Evolutionary conservation across 1,140 invertebrate species (phyloP).

Genomic region (Trichoplusia ni): DNA sequence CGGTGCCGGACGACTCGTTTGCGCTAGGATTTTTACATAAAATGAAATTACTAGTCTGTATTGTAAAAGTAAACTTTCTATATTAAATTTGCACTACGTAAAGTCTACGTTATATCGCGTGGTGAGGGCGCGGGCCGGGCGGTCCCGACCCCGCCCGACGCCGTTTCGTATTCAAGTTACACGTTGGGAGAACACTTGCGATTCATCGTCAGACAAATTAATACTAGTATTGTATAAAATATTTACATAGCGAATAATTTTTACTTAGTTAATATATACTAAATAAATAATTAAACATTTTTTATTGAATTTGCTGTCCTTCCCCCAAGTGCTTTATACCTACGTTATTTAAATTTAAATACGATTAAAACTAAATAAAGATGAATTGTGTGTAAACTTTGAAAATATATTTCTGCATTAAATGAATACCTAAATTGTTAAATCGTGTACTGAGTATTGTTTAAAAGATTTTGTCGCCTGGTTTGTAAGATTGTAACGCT

Average conservation of each 20-base stretch:
- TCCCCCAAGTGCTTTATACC: constrained; percentile 83
- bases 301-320: constrained; percentile 83
- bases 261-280: constrained; percentile 80
- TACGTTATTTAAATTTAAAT: constrained; percentile 81
- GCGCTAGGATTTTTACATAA: constrained; percentile 80
- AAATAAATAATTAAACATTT: constrained; percentile 80
- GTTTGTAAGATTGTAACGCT: constrained; percentile 39
- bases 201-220: constrained; percentile 78
- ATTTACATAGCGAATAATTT: constrained; percentile 81
- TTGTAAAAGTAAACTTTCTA: constrained; percentile 79
- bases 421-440: constrained; percentile 73
- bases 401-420: constrained; percentile 75
- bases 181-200: constrained; percentile 74
- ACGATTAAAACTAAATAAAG: constrained; percentile 77
- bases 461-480: constrained; percentile 70
- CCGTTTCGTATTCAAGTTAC: constrained; percentile 71
- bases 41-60: constrained; percentile 80
- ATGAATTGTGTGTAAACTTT: constrained; percentile 78
- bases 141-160: constrained; percentile 34
- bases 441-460: constrained; percentile 68
- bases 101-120: constrained; percentile 73
- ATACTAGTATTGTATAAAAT: constrained; percentile 79
- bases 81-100: constrained; percentile 79
- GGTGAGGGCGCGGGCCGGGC: constrained; percentile 45
- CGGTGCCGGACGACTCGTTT: constrained; percentile 78